Percentiles rank a stretch among this genome's conserved stretches.
Evolutionary conservation across 2,113 vertebrate genomes (phyloP).

Genomic region (Pithys albifrons): DNA sequence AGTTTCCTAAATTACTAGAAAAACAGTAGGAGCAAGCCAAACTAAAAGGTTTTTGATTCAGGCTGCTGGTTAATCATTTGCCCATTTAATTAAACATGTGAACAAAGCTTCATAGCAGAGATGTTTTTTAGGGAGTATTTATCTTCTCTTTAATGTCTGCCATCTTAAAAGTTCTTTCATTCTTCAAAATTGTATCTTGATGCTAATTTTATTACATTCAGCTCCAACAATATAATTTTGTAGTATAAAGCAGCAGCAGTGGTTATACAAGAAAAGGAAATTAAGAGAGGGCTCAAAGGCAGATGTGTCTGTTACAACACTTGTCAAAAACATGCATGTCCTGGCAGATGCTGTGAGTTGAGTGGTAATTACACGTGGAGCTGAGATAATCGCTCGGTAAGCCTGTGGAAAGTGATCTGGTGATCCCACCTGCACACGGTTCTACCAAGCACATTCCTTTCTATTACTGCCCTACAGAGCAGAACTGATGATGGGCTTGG

Average conservation of each 20-base stretch:
- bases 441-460: neutral
- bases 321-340: neutral
- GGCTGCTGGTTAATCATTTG: neutral
- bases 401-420: neutral
- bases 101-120: constrained; percentile 4
- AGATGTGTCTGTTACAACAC: neutral
- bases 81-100: neutral
- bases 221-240: neutral
- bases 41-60: neutral
- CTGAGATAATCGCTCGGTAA: neutral
- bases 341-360: neutral
- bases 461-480: neutral
- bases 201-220: neutral
- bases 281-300: neutral
- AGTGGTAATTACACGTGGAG: neutral
- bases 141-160: neutral
- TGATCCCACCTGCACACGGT: neutral
- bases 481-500: neutral
- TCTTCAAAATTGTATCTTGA: neutral
- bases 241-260: neutral
- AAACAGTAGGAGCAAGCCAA: neutral
- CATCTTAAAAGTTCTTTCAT: neutral
- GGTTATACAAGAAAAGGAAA: neutral
- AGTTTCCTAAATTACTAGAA: neutral
- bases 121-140: neutral